A percentile compares a stretch with the other conserved stretches of the same genome.
phyloP scores from a whole-genome alignment of 64 coral and sea anemone genomes.

The Montipora capricornis region DNA sequence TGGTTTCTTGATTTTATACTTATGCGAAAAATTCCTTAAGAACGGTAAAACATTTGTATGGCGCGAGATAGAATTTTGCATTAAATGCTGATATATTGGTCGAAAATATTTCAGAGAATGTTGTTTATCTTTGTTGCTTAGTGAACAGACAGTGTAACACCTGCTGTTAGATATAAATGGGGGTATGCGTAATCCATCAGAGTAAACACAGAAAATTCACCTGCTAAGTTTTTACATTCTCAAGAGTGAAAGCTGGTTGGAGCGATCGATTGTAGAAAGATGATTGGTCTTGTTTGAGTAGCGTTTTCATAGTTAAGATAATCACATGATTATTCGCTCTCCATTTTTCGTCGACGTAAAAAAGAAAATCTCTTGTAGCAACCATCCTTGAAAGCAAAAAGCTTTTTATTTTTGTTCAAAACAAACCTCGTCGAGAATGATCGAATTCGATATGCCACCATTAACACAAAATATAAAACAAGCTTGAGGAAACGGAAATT shows the following conservation, averaged over 20 bases:
- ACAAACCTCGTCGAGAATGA: slow-evolving; percentile 16
- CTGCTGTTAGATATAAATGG: not conserved
- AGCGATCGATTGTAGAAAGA: not conserved
- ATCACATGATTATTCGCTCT: not conserved
- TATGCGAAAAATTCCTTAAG: too few relatives aligned
- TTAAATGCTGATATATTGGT: too few relatives aligned
- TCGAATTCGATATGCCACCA: not conserved
- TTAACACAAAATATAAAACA: not conserved
- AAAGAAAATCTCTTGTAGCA: slow-evolving; percentile 17
- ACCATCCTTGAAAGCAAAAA: not conserved
- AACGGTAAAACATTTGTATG: too few relatives aligned
- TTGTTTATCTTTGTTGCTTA: not conserved
- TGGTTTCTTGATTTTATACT: too few relatives aligned
- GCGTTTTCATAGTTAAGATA: slow-evolving; percentile 6
- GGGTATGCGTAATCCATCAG: not conserved
- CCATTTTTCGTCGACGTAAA: not conserved
- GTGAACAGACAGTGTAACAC: slow-evolving; percentile 1
- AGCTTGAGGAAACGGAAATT: not conserved
- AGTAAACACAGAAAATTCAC: not conserved
- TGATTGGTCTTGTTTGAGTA: not conserved
- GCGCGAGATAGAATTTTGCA: too few relatives aligned
- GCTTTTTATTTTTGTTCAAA: not conserved
- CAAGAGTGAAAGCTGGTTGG: not conserved
- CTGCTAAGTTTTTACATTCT: not conserved
- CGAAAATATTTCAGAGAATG: too few relatives aligned